phyloP scores from a whole-genome alignment of 2,888 invertebrate genomes.

The Chamaedrilus cognettii region DNA sequence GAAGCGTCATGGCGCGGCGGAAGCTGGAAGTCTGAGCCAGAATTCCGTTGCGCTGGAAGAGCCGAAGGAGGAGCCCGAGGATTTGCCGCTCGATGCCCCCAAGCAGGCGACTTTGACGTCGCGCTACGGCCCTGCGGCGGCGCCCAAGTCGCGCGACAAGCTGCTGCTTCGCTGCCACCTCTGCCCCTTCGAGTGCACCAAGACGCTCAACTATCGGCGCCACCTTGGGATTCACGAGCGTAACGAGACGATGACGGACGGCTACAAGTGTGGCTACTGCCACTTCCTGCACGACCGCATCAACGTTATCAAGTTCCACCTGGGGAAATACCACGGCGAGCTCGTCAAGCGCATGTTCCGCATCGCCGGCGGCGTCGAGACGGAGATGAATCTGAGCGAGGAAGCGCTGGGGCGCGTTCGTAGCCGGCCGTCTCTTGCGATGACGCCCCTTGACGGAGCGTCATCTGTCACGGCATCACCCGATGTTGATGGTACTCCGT shows the following conservation, averaged over 20 bases:
- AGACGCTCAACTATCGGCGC: conserved; percentile 21
- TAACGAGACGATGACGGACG: conserved; percentile 21
- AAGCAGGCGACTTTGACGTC: background rate
- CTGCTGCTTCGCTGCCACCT: conserved; percentile 16
- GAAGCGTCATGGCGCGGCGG: background rate
- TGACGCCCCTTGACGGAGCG: background rate
- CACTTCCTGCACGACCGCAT: conserved; percentile 20
- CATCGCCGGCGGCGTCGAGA: conserved; percentile 16
- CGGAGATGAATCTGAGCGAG: conserved; percentile 1
- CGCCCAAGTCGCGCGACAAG: background rate
- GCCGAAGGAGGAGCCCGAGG: background rate
- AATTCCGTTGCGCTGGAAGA: background rate
- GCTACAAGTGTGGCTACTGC: conserved; percentile 28
- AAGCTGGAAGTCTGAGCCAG: background rate
- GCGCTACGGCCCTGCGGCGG: too few species aligned
- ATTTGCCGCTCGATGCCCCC: background rate
- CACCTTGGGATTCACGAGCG: conserved; percentile 25
- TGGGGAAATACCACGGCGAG: conserved; percentile 25
- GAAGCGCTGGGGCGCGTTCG: background rate
- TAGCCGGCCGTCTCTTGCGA: background rate
- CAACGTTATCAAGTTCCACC: conserved; percentile 29
- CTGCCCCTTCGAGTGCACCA: conserved; percentile 28
- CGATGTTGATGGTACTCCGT: background rate
- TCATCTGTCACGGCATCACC: background rate
- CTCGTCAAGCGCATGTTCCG: conserved; percentile 16